Evolutionary conservation across 2,797 vertebrate species (phyloP).

Genomic region (Tamandua tetradactyla): DNA sequence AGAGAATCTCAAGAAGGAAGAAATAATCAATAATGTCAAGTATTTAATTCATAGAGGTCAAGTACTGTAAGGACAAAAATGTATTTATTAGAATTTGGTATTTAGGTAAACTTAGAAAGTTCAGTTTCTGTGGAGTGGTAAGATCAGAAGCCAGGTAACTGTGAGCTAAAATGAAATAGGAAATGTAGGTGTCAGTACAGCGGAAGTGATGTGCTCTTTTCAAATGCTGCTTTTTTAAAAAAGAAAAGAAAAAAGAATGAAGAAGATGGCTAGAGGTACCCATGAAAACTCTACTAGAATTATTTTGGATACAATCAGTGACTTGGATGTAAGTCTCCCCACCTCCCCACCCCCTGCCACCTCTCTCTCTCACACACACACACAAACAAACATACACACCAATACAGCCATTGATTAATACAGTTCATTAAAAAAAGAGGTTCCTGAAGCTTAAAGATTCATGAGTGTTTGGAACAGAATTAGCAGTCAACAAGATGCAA

Average conservation of each 20-base stretch:
- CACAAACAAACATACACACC: not conserved
- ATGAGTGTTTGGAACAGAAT: not conserved
- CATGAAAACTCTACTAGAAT: not conserved
- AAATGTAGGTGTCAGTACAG: not conserved
- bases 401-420: not conserved
- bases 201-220: not conserved
- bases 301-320: not conserved
- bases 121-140: not conserved
- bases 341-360: not conserved
- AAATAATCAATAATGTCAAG: not conserved
- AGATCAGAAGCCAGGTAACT: not conserved
- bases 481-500: not conserved
- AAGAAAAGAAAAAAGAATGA: not conserved
- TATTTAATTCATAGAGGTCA: not conserved
- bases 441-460: not conserved
- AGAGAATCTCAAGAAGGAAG: not conserved
- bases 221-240: not conserved
- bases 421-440: not conserved
- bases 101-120: not conserved
- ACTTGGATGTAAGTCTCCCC: too few species aligned
- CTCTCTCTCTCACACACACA: not conserved
- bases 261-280: not conserved
- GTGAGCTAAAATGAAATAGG: not conserved
- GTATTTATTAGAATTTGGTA: not conserved
- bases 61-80: not conserved